Base-by-base conservation (phyloP, 2,113 vertebrate species). In the Chaetodon auriga region DNA sequence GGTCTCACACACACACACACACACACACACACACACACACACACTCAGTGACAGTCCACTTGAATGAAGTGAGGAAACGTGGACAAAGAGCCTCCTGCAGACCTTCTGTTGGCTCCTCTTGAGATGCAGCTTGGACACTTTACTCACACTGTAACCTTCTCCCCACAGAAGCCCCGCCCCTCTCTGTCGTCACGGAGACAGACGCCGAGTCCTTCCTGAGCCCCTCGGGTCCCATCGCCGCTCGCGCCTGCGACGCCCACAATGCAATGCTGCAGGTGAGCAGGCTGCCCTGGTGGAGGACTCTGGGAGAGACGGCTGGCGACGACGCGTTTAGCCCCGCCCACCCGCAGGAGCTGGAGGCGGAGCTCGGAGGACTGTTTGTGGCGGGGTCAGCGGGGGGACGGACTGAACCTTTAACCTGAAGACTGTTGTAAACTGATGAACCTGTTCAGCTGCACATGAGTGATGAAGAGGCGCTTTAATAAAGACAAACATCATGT, bases 201-300 rank as follows among this genome's bases (percentile, higher is more conserved):
- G 96, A 96, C 14, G 85, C 95, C 0, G 89, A 94, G 25, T 83
- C 95, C 43, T 98, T 97, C 82, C 89, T 94, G 83, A 98, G 97
- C 85, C 95, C 95, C 11, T 98, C 97, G 0, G 82, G 92, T 19
- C 96, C 96, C 30, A 81, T 98, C 23, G 96, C 96, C 19, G 85
- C 95, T 30, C 96, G 95, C 5, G 97, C 97, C 79, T 96, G 95
- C 9, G 95, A 97, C 10, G 91, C 93, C 68, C 98, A 99, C 90
- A 95, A 94, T 18, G 83, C 94, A 1, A 73, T 94, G 88, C 93
- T 99, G 84, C 97, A 95, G 91, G 90, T 92, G 1, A 54, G 83
- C 58, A 89, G 84, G 65, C 96, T 95, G 72, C 97, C 98, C 0
- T 99, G 98, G 97, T 99, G 97, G 98, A 96, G 94, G 91, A 97